Evolutionary conservation across 2,888 invertebrate genomes (phyloP).

Genomic region (Anaspis maculata): DNA sequence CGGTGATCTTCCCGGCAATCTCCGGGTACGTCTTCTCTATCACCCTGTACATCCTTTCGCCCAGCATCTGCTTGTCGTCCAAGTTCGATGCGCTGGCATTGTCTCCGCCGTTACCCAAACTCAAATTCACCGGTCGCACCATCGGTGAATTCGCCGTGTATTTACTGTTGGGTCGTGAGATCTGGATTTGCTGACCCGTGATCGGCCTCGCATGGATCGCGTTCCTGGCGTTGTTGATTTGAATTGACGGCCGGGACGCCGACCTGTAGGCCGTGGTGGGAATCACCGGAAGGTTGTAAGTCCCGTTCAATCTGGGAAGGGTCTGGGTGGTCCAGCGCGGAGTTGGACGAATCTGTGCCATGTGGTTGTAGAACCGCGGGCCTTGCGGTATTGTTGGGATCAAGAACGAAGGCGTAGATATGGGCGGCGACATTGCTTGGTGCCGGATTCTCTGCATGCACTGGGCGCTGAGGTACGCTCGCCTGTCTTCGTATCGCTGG

Average conservation of each 20-base stretch:
- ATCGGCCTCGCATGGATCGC: conserved; percentile 70
- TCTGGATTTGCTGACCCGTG: conserved; percentile 63
- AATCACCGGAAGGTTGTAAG: conserved; percentile 46
- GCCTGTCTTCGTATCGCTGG: conserved; percentile 63
- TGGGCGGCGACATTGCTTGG: conserved; percentile 66
- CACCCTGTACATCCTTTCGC: conserved; percentile 93
- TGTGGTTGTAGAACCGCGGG: conserved; percentile 81
- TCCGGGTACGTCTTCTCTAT: conserved; percentile 90
- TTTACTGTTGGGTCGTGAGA: conserved; percentile 68
- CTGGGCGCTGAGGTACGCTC: conserved; percentile 58
- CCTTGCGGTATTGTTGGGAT: conserved; percentile 82
- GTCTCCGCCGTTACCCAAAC: conserved; percentile 36
- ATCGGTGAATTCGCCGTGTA: conserved; percentile 60
- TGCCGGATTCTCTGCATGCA: conserved; percentile 55
- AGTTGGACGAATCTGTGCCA: conserved; percentile 81
- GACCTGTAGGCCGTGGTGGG: conserved; percentile 27
- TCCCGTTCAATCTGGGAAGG: conserved; percentile 53
- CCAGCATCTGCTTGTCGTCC: conserved; percentile 98
- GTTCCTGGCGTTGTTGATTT: conserved; percentile 60
- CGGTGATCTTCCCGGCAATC: conserved; percentile 95
- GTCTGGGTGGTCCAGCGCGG: conserved; percentile 68
- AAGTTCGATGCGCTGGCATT: conserved; percentile 86
- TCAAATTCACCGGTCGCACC: conserved; percentile 30
- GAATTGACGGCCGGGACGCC: conserved; percentile 41
- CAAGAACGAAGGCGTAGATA: conserved; percentile 65